phyloP scores from a whole-genome alignment of 1,140 invertebrate species.

The Drosophila aff. region DNA sequence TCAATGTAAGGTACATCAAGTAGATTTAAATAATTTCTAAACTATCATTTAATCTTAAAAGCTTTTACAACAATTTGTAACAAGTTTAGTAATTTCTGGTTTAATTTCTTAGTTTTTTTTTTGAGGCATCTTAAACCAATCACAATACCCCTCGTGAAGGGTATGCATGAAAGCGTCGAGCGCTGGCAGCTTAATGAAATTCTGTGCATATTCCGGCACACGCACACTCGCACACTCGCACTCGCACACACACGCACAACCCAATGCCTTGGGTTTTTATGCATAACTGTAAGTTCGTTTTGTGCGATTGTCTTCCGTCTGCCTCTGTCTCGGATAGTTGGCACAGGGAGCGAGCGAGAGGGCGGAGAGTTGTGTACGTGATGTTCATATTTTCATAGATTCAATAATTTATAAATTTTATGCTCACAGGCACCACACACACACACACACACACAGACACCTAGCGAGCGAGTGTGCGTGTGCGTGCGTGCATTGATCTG shows the following conservation, averaged over 20 bases:
- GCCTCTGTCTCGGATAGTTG: slow-evolving; percentile 51
- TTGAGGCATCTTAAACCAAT: not conserved
- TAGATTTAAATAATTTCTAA: too few species aligned
- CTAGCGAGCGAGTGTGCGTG: slow-evolving; percentile 18
- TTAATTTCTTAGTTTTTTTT: not conserved
- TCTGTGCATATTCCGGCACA: slow-evolving; percentile 77
- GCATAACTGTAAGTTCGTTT: slow-evolving; percentile 74
- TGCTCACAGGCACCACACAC: slow-evolving; percentile 40
- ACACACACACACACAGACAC: slow-evolving; percentile 28
- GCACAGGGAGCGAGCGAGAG: slow-evolving; percentile 8
- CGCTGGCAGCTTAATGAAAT: slow-evolving; percentile 69
- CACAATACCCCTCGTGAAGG: not conserved
- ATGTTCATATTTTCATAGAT: slow-evolving; percentile 84
- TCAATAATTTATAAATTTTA: slow-evolving; percentile 83
- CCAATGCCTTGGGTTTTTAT: slow-evolving; percentile 33
- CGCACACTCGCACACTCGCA: slow-evolving; percentile 26
- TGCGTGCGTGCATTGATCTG: slow-evolving; percentile 60
- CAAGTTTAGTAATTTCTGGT: not conserved
- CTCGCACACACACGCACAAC: slow-evolving; percentile 30
- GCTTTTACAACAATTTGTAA: not conserved
- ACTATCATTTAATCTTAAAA: too few species aligned
- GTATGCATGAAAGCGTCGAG: slow-evolving; percentile 28
- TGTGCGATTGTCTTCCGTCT: slow-evolving; percentile 66
- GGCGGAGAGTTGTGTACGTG: slow-evolving; percentile 60
- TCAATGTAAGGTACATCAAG: too few species aligned